These are phyloP conservation scores for Morinoia aosen DNA, from an alignment of 2,888 invertebrate species.

Conservation along the genomic window DNA sequence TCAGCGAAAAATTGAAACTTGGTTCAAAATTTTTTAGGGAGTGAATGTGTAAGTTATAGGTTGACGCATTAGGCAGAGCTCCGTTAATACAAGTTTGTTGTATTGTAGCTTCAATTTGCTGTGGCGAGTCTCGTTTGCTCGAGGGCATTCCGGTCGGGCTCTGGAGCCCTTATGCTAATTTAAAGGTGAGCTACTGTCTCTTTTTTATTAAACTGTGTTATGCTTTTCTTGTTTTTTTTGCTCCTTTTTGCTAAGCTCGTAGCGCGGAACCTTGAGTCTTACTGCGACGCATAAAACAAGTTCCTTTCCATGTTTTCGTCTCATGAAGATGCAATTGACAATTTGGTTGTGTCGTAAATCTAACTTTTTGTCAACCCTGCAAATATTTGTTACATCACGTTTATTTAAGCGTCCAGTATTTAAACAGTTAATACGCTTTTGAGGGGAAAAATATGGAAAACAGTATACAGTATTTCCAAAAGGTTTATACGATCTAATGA, in stretches of 20 bases:
- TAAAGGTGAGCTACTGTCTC: neutral
- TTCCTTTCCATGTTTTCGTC: neutral
- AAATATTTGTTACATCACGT: no score
- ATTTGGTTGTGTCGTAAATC: no score
- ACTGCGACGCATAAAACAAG: neutral
- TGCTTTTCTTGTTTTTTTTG: neutral
- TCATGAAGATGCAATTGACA: no score
- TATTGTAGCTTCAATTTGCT: neutral
- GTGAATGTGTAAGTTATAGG: neutral
- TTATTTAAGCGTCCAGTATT: no score
- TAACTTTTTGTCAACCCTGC: no score
- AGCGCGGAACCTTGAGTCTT: neutral
- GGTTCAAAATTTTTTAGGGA: neutral
- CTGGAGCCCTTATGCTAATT: neutral
- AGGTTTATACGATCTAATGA: no score
- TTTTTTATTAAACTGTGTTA: conserved; percentile 31
- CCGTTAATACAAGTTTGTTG: neutral
- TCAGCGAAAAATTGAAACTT: no score
- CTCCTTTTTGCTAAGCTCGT: neutral
- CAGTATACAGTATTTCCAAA: no score
- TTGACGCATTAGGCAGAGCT: neutral
- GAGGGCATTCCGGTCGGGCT: conserved; percentile 21
- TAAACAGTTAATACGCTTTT: no score
- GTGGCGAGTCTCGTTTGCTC: neutral
- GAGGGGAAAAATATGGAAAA: no score